Percentiles rank a stretch among this genome's conserved stretches.
These are phyloP conservation scores for Ellobius talpinus DNA, from an alignment of 2,113 vertebrate genomes.

Conservation along the genomic window DNA sequence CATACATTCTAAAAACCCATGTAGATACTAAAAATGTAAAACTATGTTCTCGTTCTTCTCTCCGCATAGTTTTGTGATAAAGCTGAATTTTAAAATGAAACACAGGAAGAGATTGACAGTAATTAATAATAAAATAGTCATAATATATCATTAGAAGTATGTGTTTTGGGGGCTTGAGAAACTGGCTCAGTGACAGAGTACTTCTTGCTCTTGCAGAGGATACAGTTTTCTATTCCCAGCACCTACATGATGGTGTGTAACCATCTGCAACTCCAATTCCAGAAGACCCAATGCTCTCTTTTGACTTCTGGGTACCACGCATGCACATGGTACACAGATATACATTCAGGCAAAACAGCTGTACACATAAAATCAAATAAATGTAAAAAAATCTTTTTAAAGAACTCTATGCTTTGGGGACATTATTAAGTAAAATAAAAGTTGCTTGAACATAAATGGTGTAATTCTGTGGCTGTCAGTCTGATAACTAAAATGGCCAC, in stretches of 20 bases:
- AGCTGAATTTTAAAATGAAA: not conserved
- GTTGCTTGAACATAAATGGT: not conserved
- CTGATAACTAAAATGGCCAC: not conserved
- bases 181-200: not conserved
- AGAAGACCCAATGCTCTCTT: not conserved
- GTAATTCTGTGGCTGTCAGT: not conserved
- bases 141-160: not conserved
- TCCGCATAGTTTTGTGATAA: not conserved
- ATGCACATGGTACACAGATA: not conserved
- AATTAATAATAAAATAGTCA: not conserved
- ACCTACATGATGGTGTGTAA: not conserved
- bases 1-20: not conserved
- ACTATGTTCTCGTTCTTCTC: not conserved
- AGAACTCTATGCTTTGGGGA: not conserved
- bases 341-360: not conserved
- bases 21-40: not conserved
- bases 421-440: not conserved
- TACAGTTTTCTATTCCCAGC: not conserved
- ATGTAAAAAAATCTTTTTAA: not conserved
- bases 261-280: not conserved
- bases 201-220: not conserved
- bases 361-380: not conserved
- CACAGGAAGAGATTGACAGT: not conserved
- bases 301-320: not conserved
- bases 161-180: not conserved